These are phyloP conservation scores for Steinernema carpocapsae DNA, from an alignment of 2,888 invertebrate species.

Conservation along the genomic window DNA sequence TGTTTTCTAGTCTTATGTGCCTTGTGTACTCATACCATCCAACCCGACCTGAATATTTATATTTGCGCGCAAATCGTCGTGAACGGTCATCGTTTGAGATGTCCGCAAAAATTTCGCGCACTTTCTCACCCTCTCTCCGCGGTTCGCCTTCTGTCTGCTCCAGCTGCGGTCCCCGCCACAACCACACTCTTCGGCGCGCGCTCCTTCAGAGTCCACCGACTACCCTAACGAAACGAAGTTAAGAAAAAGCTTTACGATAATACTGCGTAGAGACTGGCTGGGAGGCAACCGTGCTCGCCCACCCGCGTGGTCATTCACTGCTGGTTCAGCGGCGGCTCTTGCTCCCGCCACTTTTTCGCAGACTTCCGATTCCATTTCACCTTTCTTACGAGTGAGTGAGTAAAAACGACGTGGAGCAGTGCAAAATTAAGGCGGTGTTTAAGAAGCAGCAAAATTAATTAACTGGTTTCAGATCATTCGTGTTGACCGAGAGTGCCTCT, in stretches of 20 bases:
- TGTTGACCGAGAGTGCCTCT: conserved; percentile 18
- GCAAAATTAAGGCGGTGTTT: conserved; percentile 23
- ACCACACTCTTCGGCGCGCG: neutral
- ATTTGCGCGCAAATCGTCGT: conserved; percentile 34
- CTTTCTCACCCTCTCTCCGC: conserved; percentile 27
- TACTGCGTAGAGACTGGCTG: neutral
- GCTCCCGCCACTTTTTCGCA: neutral
- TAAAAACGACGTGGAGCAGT: neutral
- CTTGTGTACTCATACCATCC: conserved; percentile 35
- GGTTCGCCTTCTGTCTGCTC: conserved; percentile 21
- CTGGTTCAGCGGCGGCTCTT: neutral
- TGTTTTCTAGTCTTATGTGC: conserved; percentile 24
- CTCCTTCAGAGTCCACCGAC: conserved; percentile 1
- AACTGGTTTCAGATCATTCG: conserved; percentile 12
- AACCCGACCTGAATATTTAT: conserved; percentile 35
- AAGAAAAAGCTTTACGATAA: conserved; percentile 15
- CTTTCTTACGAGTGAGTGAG: neutral
- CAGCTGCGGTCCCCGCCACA: neutral
- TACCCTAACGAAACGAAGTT: neutral
- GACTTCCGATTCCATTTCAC: conserved; percentile 26
- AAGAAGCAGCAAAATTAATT: conserved; percentile 26
- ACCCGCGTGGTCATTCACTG: neutral
- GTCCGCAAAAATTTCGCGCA: conserved; percentile 35
- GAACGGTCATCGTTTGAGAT: conserved; percentile 34
- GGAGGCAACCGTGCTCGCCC: neutral